A percentile compares a stretch with the other conserved stretches of the same genome.
phyloP scores from a whole-genome alignment of 2,797 vertebrate genomes.

The Arremon brunneinucha region DNA sequence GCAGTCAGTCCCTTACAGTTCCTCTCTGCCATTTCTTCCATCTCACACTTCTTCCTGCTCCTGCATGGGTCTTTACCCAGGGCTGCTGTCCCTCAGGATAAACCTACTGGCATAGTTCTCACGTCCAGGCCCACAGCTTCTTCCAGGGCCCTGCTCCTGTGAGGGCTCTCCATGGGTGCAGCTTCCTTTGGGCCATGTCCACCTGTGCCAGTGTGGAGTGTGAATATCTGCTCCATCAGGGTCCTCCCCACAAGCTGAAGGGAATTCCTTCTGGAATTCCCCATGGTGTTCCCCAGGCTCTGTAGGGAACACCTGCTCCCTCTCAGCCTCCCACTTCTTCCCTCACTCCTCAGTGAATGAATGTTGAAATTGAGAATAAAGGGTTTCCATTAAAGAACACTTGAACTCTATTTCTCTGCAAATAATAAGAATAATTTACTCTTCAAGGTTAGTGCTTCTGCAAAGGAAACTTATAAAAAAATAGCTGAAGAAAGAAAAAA shows the following conservation, averaged over 20 bases:
- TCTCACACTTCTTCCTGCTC: neutral
- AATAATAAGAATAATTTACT: slow-evolving; percentile 17
- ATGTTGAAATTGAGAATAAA: neutral
- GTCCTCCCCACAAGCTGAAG: neutral
- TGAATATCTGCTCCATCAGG: neutral
- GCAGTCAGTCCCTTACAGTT: neutral
- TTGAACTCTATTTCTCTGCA: neutral
- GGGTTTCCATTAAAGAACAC: neutral
- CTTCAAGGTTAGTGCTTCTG: neutral
- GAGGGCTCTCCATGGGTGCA: neutral
- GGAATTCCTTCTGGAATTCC: neutral
- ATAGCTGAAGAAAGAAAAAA: neutral
- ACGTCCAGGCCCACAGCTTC: neutral
- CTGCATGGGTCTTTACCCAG: fast-evolving
- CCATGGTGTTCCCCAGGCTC: neutral
- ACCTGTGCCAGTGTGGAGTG: neutral
- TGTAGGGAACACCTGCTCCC: neutral
- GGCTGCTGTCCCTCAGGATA: neutral
- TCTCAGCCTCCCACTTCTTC: neutral
- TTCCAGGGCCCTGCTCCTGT: neutral
- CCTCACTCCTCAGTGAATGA: neutral
- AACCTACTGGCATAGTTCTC: fast-evolving
- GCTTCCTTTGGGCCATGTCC: neutral
- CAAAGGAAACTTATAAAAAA: neutral
- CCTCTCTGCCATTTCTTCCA: neutral